A percentile compares a stretch with the other conserved stretches of the same genome.
These are phyloP conservation scores for Grantiella picta DNA, from an alignment of 2,113 vertebrate genomes.

Conservation along the genomic window DNA sequence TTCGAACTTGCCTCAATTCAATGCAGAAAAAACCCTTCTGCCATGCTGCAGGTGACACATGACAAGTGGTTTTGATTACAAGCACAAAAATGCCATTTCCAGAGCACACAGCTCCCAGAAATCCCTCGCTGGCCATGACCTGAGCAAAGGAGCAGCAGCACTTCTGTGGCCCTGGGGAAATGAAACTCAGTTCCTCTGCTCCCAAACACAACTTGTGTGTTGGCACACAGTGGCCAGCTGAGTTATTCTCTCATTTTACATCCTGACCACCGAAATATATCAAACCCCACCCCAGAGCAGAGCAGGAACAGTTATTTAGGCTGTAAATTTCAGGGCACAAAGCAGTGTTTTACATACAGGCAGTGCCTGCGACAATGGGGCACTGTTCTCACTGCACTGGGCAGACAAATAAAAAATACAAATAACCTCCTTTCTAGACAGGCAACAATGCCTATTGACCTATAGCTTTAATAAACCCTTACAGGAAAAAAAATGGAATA, in stretches of 20 bases:
- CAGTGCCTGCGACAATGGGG: not conserved
- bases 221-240: not conserved
- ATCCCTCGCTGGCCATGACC: not conserved
- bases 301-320: rapidly evolving
- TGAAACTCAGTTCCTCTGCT: not conserved
- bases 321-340: not conserved
- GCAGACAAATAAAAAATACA: not conserved
- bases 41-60: not conserved
- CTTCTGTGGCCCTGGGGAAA: not conserved
- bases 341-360: not conserved
- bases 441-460: not conserved
- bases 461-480: not conserved
- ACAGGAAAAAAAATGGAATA: not conserved
- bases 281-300: not conserved
- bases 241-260: not conserved
- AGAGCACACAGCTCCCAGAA: not conserved
- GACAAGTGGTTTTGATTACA: not conserved
- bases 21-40: not conserved
- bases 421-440: not conserved
- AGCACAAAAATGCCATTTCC: not conserved
- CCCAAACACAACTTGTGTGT: not conserved
- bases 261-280: not conserved
- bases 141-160: not conserved
- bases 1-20: not conserved
- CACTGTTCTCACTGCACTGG: not conserved